Base-by-base conservation (phyloP, 2,113 vertebrate genomes). In the Bufo bufo region DNA sequence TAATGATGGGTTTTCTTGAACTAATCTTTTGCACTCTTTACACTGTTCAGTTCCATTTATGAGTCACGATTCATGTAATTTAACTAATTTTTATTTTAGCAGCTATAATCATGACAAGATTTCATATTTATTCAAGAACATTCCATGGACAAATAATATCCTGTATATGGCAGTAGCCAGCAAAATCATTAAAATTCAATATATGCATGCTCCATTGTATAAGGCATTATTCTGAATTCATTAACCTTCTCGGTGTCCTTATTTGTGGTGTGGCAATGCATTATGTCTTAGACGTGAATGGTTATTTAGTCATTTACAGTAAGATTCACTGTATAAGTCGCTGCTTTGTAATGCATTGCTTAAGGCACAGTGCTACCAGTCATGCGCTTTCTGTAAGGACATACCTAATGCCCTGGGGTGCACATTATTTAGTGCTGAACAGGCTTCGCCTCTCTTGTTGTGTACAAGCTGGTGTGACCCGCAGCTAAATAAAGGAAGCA, bases 111-210 rank as follows among this genome's bases (percentile, higher is more conserved):
- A 82, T 87, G 56, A 75, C 61, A 84, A 49, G 3, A 77, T 66
- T 77, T 78, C 49, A 77, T 56, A 84, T 71, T 84, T 66, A 69
- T 89, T 63, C 82, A 84, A 71, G 79, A 77, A 49, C 19, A 75
- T 58, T 89, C 33, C 50, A 56, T 47, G 12, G 52, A 78, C 72
- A 89, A 89, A 89, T 89, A 61, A n/a, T 58, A 84, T 84, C 50
- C 65, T 23, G 23, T 52, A 59, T 66, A 58, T 47, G 74, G 71
- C 47, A 43, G n/a, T 78, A 78, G 50, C 82, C 56, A 78, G 74
- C 80, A 75, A 84, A 63, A 84, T 89, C 72, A 89, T 89, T 89
- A 89, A 78, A 69, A 89, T 84, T 89, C 87, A 89, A 56, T 49
- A 65, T 89, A 84, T 84, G 87, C 87, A 88, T 88, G 66, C 63